Conservation (phyloP, 1,140 invertebrate genomes). For the Drosophila biarmipes region DNA sequence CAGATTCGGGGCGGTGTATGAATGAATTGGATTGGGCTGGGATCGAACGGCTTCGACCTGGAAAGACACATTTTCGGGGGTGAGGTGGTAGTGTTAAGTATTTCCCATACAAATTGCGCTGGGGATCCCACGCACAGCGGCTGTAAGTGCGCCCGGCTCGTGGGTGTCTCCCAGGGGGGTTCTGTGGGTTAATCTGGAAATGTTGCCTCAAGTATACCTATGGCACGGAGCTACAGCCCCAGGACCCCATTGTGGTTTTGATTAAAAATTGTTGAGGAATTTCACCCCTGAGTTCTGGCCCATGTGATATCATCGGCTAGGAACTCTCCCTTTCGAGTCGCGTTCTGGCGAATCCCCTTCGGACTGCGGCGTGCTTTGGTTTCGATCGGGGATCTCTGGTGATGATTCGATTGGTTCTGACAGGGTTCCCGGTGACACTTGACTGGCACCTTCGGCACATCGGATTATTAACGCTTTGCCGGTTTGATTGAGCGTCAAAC, state of each 20-base stretch:
- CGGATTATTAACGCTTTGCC: constrained; percentile 77
- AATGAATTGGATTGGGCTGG: constrained; percentile 31
- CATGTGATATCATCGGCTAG: not conserved
- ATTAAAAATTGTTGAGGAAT: too few relatives aligned
- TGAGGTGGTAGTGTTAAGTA: constrained; percentile 10
- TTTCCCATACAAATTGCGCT: constrained; percentile 12
- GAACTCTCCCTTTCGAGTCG: not conserved
- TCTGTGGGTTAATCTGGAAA: not conserved
- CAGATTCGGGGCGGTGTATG: constrained; percentile 18
- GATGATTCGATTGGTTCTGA: constrained; percentile 54
- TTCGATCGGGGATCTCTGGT: not conserved
- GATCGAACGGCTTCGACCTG: constrained; percentile 10
- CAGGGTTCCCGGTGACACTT: constrained; percentile 75
- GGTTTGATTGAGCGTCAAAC: constrained; percentile 72
- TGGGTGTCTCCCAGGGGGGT: not conserved
- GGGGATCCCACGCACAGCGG: constrained; percentile 5
- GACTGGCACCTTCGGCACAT: constrained; percentile 57
- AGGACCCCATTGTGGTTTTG: too few relatives aligned
- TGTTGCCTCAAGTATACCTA: not conserved
- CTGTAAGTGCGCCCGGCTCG: not conserved
- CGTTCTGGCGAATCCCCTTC: constrained; percentile 23
- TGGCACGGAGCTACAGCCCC: not conserved
- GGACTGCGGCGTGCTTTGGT: constrained; percentile 2
- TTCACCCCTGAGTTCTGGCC: too few relatives aligned
- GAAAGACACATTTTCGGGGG: not conserved